Evolutionary conservation across 2,888 invertebrate genomes (phyloP).

Genomic region (Hyles lineata): DNA sequence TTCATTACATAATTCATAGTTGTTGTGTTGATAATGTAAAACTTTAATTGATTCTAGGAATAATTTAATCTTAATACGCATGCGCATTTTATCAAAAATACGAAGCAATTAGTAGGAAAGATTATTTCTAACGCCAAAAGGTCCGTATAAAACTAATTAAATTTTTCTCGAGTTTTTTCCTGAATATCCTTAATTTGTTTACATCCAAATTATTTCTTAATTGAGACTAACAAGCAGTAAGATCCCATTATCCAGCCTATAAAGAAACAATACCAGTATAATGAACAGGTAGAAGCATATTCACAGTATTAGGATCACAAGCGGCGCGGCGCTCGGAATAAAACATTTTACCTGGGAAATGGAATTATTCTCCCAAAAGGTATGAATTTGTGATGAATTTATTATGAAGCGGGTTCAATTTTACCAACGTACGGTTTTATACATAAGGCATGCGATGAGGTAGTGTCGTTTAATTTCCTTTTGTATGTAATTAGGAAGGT

Average conservation of each 20-base stretch:
- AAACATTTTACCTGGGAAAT: conserved; percentile 45
- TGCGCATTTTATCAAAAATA: too few species aligned
- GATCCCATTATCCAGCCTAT: not conserved
- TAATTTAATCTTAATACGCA: too few species aligned
- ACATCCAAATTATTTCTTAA: not conserved
- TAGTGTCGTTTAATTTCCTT: conserved; percentile 44
- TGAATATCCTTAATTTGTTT: too few species aligned
- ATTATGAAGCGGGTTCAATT: conserved; percentile 55
- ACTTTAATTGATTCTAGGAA: too few species aligned
- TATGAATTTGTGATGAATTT: conserved; percentile 60
- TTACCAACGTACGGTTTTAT: conserved; percentile 54
- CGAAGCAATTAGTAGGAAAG: too few species aligned
- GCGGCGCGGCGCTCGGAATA: conserved; percentile 39
- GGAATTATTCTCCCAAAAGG: conserved; percentile 52
- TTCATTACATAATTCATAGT: too few species aligned
- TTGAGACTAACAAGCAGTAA: not conserved
- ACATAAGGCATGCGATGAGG: conserved; percentile 66
- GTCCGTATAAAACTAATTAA: too few species aligned
- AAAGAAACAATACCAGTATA: not conserved
- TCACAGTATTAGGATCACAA: conserved; percentile 1
- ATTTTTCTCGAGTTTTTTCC: too few species aligned
- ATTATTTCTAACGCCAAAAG: too few species aligned
- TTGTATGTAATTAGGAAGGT: conserved; percentile 38
- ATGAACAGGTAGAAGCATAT: not conserved
- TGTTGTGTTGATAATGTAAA: too few species aligned